Percentiles rank a stretch among this genome's conserved stretches.
Conservation (phyloP, 2,113 vertebrate genomes). For the Labeo catla region DNA sequence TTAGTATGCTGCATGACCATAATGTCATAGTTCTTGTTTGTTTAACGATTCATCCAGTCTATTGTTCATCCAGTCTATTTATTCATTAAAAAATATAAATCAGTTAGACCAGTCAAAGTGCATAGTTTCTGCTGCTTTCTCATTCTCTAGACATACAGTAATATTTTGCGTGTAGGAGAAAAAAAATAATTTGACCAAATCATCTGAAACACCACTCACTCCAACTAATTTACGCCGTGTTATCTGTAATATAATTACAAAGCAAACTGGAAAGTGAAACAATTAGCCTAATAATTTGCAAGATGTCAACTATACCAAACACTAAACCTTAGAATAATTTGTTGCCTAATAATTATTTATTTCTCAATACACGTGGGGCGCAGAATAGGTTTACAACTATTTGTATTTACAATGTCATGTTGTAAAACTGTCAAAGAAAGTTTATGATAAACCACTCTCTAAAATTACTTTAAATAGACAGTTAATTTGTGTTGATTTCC, state of each 20-base stretch:
- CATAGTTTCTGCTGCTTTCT: neutral
- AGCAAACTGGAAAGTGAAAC: neutral
- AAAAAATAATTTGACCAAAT: neutral
- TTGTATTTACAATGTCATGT: neutral
- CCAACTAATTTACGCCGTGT: neutral
- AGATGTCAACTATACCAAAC: neutral
- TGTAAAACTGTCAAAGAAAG: neutral
- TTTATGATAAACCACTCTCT: neutral
- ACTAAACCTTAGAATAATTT: neutral
- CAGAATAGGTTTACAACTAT: neutral
- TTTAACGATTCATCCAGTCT: neutral
- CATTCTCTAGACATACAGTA: neutral
- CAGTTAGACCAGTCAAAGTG: neutral
- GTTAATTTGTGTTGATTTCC: neutral
- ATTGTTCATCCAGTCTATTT: neutral
- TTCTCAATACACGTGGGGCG: neutral
- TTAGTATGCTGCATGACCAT: neutral
- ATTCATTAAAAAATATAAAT: neutral
- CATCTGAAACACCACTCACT: neutral
- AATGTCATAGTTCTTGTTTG: neutral
- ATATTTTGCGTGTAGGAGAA: neutral
- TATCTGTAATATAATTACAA: neutral
- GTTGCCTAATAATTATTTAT: neutral
- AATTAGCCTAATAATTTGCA: neutral
- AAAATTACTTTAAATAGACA: neutral